These are phyloP conservation scores for Bambusicola thoracicus DNA, from an alignment of 2,113 vertebrate genomes.

Conservation along the genomic window DNA sequence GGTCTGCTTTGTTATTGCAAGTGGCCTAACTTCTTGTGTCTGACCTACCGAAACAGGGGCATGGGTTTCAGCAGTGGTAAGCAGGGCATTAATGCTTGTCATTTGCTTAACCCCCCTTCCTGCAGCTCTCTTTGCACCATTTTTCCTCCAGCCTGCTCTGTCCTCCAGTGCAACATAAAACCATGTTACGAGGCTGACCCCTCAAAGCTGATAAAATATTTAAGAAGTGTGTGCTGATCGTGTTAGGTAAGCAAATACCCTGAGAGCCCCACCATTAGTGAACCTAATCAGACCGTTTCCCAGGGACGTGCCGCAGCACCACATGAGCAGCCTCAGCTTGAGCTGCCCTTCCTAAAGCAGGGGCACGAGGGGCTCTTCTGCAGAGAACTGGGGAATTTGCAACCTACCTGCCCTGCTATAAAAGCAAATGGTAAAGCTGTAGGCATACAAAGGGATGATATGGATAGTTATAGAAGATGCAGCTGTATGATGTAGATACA, in stretches of 20 bases:
- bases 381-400: background rate
- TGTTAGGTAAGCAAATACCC: constrained; percentile 77
- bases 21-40: background rate
- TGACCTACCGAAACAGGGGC: background rate
- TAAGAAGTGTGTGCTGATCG: constrained; percentile 66
- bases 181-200: constrained; percentile 60
- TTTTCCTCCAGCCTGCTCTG: constrained; percentile 27
- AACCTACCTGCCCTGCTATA: background rate
- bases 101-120: constrained; percentile 9
- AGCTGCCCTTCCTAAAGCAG: background rate
- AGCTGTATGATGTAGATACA: background rate
- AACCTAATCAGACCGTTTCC: constrained; percentile 65
- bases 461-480: background rate
- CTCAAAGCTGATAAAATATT: constrained; percentile 76
- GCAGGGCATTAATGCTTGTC: background rate
- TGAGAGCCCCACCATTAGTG: constrained; percentile 52
- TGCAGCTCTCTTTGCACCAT: background rate
- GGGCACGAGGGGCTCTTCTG: background rate
- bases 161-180: constrained; percentile 26
- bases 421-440: background rate
- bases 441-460: background rate
- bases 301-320: background rate
- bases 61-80: background rate
- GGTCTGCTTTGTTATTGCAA: background rate
- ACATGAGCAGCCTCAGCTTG: background rate